Base-by-base conservation (phyloP, 2,888 invertebrate species). In the Iselma pallidipennis region DNA sequence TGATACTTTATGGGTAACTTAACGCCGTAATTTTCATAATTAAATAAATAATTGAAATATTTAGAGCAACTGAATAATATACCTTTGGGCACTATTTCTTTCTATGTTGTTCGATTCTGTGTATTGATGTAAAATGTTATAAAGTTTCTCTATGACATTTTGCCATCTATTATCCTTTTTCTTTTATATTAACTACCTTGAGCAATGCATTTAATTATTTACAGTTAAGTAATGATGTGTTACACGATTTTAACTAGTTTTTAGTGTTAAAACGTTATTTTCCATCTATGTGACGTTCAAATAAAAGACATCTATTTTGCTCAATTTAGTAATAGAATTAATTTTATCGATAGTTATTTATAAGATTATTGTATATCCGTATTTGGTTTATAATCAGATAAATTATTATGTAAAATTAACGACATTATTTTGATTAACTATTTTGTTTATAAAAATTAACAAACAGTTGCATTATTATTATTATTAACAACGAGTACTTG, bases 161-260 rank as follows among this genome's bases (percentile, higher is more conserved):
- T 23, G 23, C 45, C 45, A 45, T n/a, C 23, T 23, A 45, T 45
- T 45, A 21, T 45, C 16, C 28, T 28, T 7, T 28, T 28, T 1
- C 28, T 28, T 28, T 53, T 51, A 48, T 65, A 61, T 65, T 59
- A 48, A 59, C 61, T 49, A 59, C 56, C 12, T 64, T 64, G 57
- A 58, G 57, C 49, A 64, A 64, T 28, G 14, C 48, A 23, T 26
- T 45, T 52, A 57, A 59, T 60, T 55, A 64, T 60, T 76, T 76
- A 31, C 76, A 88, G 89, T 85, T 67, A 63, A 56, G 63, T 59
- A 63, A 62, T 42, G 49, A 58, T 52, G 52, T 52, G 52, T 63
- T 59, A 59, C 59, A 63, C 59, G 62, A 25, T 58, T n/a, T 23
- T 45, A 21, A 45, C 45, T 45, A 45, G 10, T 49, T 45, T 29